Conservation (phyloP, 2,888 invertebrate species). For the Leistus spinibarbis region DNA sequence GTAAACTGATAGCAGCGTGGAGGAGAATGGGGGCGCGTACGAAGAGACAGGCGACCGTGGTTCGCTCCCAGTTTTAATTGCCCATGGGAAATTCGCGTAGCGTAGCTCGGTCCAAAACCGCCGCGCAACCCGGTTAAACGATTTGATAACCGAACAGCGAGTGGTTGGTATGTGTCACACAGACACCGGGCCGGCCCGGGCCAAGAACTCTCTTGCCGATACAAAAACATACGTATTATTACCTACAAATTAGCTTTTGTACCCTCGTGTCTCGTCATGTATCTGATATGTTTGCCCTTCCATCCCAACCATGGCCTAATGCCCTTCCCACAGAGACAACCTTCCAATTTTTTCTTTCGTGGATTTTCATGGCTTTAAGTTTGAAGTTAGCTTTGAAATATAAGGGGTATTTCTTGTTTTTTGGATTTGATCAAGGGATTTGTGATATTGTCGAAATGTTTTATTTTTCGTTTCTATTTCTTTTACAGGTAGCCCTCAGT, state of each 20-base stretch:
- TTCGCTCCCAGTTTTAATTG: slow-evolving; percentile 45
- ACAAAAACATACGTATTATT: slow-evolving; percentile 39
- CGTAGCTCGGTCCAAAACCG: slow-evolving; percentile 30
- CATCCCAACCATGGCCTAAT: slow-evolving; percentile 3
- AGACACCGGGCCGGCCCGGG: not conserved
- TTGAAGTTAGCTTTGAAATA: too few species aligned
- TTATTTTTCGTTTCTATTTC: too few species aligned
- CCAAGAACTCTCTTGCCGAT: slow-evolving; percentile 31
- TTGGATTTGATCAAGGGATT: too few species aligned
- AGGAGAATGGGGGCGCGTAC: not conserved
- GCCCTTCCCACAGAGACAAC: not conserved
- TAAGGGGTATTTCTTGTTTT: too few species aligned
- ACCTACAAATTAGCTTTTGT: slow-evolving; percentile 37
- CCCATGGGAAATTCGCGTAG: slow-evolving; percentile 44
- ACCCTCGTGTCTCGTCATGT: slow-evolving; percentile 33
- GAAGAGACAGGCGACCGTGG: slow-evolving; percentile 13
- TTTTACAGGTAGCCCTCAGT: too few species aligned
- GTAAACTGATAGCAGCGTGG: slow-evolving; percentile 41
- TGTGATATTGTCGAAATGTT: too few species aligned
- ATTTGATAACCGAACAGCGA: slow-evolving; percentile 38
- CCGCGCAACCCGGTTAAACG: slow-evolving; percentile 40
- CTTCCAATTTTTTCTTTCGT: not conserved
- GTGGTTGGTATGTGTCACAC: not conserved
- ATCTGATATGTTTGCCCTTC: slow-evolving; percentile 21
- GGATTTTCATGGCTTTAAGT: too few species aligned